Conservation (phyloP, 2,113 vertebrate genomes). For the Lophochroa leadbeateri region DNA sequence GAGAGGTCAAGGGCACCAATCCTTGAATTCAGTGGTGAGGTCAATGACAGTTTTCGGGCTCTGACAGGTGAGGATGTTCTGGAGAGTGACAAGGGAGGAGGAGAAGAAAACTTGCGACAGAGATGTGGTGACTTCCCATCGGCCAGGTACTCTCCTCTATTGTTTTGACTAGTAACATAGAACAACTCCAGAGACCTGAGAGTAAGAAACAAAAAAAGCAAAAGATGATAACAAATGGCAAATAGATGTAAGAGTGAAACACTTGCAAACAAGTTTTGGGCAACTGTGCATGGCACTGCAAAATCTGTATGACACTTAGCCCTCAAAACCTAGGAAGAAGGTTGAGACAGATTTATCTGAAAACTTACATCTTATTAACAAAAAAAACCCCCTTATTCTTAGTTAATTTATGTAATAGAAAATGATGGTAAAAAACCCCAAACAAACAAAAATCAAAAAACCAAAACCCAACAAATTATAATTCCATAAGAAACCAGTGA, state of each 20-base stretch:
- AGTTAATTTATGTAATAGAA: not conserved
- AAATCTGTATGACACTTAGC: not conserved
- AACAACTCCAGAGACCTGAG: constrained; percentile 94
- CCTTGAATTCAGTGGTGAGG: constrained; percentile 86
- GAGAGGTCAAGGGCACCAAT: constrained; percentile 88
- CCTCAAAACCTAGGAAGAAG: not conserved
- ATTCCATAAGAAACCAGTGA: fast-evolving
- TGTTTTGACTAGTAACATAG: constrained; percentile 93
- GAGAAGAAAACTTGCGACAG: constrained; percentile 95
- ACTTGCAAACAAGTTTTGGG: not conserved
- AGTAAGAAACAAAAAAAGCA: not conserved
- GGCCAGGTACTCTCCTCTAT: constrained; percentile 83
- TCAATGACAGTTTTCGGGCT: constrained; percentile 91
- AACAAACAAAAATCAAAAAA: not conserved
- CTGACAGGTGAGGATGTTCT: constrained; percentile 90
- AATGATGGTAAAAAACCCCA: fast-evolving
- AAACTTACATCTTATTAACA: not conserved
- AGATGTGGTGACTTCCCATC: constrained; percentile 92
- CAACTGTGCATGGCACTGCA: not conserved
- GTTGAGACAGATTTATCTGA: not conserved
- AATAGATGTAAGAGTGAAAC: not conserved
- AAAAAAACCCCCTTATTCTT: not conserved
- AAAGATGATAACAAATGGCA: not conserved
- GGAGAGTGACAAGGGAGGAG: constrained; percentile 89
- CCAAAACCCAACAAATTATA: fast-evolving